Base-by-base conservation (phyloP, 2,888 invertebrate genomes). In the Diarsia rubi region DNA sequence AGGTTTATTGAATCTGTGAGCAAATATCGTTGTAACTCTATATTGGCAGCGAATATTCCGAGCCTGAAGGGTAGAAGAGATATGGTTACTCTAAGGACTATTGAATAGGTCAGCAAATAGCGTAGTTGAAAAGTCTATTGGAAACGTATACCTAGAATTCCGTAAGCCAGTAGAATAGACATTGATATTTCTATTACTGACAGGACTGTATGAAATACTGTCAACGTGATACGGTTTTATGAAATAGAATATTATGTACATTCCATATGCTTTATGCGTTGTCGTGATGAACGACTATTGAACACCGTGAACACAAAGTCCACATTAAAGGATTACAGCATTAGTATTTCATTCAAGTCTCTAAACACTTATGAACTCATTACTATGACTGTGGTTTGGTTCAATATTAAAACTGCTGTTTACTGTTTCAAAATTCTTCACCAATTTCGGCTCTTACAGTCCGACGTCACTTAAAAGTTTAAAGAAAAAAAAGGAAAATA, bases 101-200 rank as follows among this genome's bases (percentile, higher is more conserved):
- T 44, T 69, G 54, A 73, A 78, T 73, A 44, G 66, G 64, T 57
- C 19, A 37, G 24, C 27, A 76, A 76, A 66, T 54, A 54, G 42
- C 37, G 42, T 49, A 47, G 31, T 47, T n/a, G n/a, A n/a, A n/a
- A 63, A 52, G 37, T 69, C 42, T 68, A 47, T 27, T 72, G n/a
- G 65, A 44, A n/a, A 60, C n/a, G 8, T 65, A 62, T 37, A n/a
- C 14, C n/a, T 42, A 65, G 54, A 69, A 76, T 80, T 57, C 44
- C 5, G 6, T 3, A 47, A 59, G 19, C 21, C 8, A 3, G 47
- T 27, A 31, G 12, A 27, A 8, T 37, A 19, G n/a, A 31, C 14
- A 24, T 57, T 24, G 24, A 12, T 44, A 57, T 52, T 49, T 19
- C 6, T 71, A 24, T 57, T 31, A 57, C 19, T 12, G 19, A 31